phyloP scores from a whole-genome alignment of 2,888 invertebrate species.

The Mesopsocus fuscifrons region DNA sequence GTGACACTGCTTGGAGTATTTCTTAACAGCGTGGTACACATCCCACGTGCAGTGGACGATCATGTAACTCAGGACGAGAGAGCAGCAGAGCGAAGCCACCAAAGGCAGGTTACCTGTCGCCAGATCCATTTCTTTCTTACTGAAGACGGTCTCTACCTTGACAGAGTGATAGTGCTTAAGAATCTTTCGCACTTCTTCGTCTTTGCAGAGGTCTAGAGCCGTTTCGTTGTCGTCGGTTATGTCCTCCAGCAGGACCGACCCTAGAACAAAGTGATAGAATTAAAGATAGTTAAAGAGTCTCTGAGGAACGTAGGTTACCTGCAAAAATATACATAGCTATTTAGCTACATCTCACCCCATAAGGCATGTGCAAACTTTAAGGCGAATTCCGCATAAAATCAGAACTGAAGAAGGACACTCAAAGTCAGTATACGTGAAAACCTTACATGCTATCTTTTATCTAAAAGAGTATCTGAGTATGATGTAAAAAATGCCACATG shows the following conservation, averaged over 20 bases:
- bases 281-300: background rate
- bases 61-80: background rate
- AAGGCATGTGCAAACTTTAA: too few relatives aligned
- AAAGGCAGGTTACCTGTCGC: background rate
- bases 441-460: too few relatives aligned
- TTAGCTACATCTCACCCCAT: too few relatives aligned
- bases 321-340: too few relatives aligned
- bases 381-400: too few relatives aligned
- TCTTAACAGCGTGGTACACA: background rate
- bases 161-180: background rate
- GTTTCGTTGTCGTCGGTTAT: conserved; percentile 6
- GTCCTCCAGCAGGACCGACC: conserved; percentile 3
- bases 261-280: background rate
- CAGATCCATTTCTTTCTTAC: background rate
- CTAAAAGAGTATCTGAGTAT: too few relatives aligned
- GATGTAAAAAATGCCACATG: too few relatives aligned
- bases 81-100: background rate
- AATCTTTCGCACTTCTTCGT: background rate
- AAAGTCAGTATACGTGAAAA: too few relatives aligned
- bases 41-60: background rate
- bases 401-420: too few relatives aligned
- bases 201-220: background rate
- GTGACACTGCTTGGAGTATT: too few relatives aligned
- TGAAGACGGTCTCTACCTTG: background rate
- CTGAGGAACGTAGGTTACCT: too few relatives aligned